Evolutionary conservation across 2,797 vertebrate species (phyloP).

Genomic region (Pampus argenteus): DNA sequence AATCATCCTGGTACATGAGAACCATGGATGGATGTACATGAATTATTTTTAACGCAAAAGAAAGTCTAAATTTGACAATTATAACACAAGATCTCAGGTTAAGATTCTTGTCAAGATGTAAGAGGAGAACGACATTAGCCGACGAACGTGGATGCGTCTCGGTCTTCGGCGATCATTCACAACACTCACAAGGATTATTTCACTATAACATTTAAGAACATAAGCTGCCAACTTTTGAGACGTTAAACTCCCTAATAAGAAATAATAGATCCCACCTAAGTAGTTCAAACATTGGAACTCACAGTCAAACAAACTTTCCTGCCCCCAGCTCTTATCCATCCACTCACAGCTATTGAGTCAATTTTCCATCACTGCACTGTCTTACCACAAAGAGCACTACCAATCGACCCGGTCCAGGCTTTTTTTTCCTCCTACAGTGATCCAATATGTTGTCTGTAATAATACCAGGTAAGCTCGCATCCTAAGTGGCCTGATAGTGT

Average conservation of each 20-base stretch:
- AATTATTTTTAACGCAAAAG: not conserved
- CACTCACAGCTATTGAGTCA: conserved; percentile 32
- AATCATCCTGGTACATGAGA: no score
- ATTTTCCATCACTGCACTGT: conserved; percentile 50
- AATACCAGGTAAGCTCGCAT: conserved; percentile 61
- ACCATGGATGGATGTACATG: not conserved
- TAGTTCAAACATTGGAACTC: conserved; percentile 44
- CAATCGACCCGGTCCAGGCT: conserved; percentile 46
- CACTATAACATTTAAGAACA: conserved; percentile 7
- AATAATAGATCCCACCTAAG: conserved; percentile 22
- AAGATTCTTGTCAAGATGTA: not conserved
- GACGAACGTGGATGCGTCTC: not conserved
- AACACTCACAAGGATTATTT: conserved; percentile 10
- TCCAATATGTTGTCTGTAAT: conserved; percentile 67
- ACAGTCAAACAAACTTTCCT: conserved; percentile 36
- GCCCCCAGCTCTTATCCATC: conserved; percentile 26
- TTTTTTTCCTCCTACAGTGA: conserved; percentile 36
- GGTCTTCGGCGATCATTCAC: not conserved
- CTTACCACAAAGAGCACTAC: conserved; percentile 56
- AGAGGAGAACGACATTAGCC: not conserved
- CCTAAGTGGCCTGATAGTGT: conserved; percentile 64
- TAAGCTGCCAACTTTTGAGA: not conserved
- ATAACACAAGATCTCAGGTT: no score
- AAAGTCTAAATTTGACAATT: not conserved
- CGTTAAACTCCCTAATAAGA: conserved; percentile 15